These are phyloP conservation scores for Lepilemur ruficaudatus DNA, from an alignment of 2,797 vertebrate species.

Conservation along the genomic window DNA sequence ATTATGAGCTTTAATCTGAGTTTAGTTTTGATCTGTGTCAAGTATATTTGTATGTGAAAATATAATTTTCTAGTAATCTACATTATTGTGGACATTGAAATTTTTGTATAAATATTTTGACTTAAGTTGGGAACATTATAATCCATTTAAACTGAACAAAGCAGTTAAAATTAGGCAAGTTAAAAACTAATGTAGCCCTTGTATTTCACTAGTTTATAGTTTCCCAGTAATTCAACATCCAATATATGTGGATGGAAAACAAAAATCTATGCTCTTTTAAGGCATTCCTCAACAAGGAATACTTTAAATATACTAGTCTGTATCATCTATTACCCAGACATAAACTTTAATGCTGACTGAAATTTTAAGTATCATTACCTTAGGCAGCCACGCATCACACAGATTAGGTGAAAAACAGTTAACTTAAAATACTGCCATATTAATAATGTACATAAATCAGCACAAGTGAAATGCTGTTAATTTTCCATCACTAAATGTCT, in stretches of 20 bases:
- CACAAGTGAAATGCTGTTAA: conserved; percentile 30
- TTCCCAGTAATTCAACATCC: neutral
- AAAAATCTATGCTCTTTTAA: neutral
- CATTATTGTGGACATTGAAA: neutral
- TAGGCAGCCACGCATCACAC: neutral
- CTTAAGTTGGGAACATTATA: neutral
- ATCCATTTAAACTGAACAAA: neutral
- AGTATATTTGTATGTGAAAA: neutral
- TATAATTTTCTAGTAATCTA: neutral
- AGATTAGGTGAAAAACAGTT: conserved; percentile 1
- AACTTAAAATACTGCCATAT: neutral
- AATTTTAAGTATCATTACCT: conserved; percentile 31
- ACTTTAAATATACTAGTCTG: neutral
- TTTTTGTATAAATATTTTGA: neutral
- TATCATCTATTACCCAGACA: neutral
- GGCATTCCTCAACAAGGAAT: neutral
- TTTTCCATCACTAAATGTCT: neutral
- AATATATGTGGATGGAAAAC: neutral
- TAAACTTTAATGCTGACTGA: conserved; percentile 4
- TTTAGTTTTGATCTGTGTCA: neutral
- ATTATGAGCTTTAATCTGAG: neutral
- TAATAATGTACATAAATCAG: neutral
- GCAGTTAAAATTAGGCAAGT: neutral
- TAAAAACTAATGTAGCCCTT: neutral
- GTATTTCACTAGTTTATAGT: neutral